A percentile compares a stretch with the other conserved stretches of the same genome.
These are phyloP conservation scores for Podabrus alpinus DNA, from an alignment of 2,888 invertebrate species.

Conservation along the genomic window DNA sequence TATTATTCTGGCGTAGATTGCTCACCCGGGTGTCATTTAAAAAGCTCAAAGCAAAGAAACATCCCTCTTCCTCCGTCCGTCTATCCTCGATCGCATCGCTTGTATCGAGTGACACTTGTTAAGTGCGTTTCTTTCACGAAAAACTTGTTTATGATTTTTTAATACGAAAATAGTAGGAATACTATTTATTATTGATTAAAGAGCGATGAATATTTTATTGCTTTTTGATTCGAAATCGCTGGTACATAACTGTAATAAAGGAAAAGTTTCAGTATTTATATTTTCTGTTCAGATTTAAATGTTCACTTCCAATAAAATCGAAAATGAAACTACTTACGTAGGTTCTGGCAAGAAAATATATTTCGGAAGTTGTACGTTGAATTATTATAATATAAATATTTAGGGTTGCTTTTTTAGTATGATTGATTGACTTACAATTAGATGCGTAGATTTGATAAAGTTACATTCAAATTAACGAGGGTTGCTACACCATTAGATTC, in stretches of 20 bases:
- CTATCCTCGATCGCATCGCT: slow-evolving; percentile 7
- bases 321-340: neutral
- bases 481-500: neutral
- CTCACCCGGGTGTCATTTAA: slow-evolving; percentile 45
- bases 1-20: slow-evolving; percentile 45
- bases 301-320: neutral
- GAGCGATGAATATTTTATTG: neutral
- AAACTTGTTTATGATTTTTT: slow-evolving; percentile 48
- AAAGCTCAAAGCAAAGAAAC: slow-evolving; percentile 44
- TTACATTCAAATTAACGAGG: neutral
- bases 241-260: neutral
- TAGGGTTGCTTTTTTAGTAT: neutral
- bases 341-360: neutral
- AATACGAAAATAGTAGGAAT: slow-evolving; percentile 39
- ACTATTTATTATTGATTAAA: neutral
- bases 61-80: slow-evolving; percentile 31
- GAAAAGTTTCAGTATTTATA: neutral
- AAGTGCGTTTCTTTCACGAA: slow-evolving; percentile 38
- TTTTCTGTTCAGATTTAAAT: neutral
- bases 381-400: neutral
- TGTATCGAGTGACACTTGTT: slow-evolving; percentile 36
- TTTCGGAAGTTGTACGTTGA: neutral
- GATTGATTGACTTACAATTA: neutral
- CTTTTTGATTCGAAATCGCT: neutral
- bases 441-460: neutral